A percentile compares a stretch with the other conserved stretches of the same genome.
These are phyloP conservation scores for Eurystomus glaucurus DNA, from an alignment of 2,797 vertebrate species.

Conservation along the genomic window DNA sequence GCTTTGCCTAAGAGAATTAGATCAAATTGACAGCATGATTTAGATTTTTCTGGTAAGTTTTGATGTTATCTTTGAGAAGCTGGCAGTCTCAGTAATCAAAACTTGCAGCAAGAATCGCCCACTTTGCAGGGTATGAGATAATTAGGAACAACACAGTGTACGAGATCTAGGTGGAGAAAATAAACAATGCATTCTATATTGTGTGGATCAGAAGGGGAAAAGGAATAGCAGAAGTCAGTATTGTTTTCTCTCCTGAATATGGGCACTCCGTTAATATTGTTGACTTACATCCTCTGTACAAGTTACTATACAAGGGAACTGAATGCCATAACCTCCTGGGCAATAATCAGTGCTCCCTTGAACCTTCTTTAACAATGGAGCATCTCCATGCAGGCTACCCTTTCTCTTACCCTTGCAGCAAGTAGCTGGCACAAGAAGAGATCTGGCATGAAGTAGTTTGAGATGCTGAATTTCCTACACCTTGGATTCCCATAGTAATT, in stretches of 20 bases:
- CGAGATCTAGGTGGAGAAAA: fast-evolving
- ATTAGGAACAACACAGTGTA: not conserved
- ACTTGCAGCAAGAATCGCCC: not conserved
- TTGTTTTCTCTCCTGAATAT: not conserved
- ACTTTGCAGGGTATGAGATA: not conserved
- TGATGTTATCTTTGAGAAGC: not conserved
- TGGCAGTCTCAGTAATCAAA: not conserved
- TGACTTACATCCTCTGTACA: not conserved
- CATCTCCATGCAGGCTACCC: not conserved
- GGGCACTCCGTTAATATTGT: not conserved
- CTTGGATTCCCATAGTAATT: not conserved
- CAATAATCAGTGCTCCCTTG: not conserved
- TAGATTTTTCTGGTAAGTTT: not conserved
- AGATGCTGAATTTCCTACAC: not conserved
- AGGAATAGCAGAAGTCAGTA: not conserved
- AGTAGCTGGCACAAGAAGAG: not conserved
- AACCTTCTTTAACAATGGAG: not conserved
- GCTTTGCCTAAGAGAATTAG: not conserved
- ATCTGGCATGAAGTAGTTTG: not conserved
- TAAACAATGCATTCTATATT: not conserved
- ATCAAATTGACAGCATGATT: not conserved
- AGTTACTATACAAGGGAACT: not conserved
- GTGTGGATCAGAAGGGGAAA: not conserved
- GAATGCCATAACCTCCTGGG: not conserved
- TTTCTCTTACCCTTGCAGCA: not conserved